Evolutionary conservation across 2,888 invertebrate species (phyloP).

Genomic region (Cryptocephalus moraei): DNA sequence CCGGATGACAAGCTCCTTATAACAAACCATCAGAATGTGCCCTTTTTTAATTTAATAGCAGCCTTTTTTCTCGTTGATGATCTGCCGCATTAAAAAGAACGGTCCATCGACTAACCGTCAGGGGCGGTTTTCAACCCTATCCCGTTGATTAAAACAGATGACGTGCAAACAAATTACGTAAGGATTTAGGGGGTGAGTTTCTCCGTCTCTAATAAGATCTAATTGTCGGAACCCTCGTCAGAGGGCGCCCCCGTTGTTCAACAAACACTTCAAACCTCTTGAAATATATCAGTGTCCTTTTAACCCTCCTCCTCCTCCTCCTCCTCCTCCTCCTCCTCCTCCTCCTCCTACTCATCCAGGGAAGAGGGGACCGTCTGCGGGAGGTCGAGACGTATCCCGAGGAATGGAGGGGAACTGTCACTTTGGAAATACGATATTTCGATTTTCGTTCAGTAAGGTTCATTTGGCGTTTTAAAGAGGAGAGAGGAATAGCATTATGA

Average conservation of each 20-base stretch:
- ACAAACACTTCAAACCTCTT: constrained; percentile 6
- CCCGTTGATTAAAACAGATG: constrained; percentile 4
- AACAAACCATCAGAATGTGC: too few species aligned
- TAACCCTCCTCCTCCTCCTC: neutral
- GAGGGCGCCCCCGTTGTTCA: constrained; percentile 6
- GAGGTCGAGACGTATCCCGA: neutral
- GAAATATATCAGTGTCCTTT: neutral
- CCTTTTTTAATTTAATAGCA: too few species aligned
- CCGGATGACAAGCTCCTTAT: too few species aligned
- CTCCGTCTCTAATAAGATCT: constrained; percentile 10
- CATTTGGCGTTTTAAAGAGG: too few species aligned
- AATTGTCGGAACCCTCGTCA: constrained; percentile 11
- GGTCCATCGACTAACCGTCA: too few species aligned
- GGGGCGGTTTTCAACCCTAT: neutral
- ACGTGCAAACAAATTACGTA: constrained; percentile 9
- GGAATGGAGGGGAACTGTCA: too few species aligned
- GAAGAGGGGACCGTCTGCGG: constrained; percentile 1
- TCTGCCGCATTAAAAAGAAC: too few species aligned
- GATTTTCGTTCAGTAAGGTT: too few species aligned
- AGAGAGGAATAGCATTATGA: too few species aligned
- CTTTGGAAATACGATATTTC: too few species aligned
- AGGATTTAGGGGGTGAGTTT: constrained; percentile 3
- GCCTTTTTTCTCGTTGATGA: too few species aligned
- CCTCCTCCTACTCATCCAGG: neutral
- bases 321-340: neutral